A percentile compares a stretch with the other conserved stretches of the same genome.
Conservation (phyloP, 2,113 vertebrate genomes). For the Octodon degus region DNA sequence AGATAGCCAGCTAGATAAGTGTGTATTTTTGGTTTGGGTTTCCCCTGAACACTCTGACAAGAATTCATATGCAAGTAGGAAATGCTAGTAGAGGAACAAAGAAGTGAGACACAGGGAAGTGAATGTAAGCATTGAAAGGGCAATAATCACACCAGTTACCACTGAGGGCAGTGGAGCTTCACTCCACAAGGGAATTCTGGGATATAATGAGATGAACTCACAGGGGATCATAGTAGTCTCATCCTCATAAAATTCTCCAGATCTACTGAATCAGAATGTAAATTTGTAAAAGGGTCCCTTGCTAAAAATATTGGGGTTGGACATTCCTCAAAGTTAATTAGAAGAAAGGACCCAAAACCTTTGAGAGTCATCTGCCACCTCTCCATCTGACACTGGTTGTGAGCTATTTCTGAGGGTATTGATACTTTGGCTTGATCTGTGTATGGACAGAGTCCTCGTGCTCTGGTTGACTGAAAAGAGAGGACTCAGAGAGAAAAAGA, state of each 20-base stretch:
- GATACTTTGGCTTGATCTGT: background rate
- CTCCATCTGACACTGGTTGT: background rate
- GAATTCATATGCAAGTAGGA: background rate
- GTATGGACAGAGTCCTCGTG: background rate
- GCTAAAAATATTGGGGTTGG: background rate
- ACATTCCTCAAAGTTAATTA: background rate
- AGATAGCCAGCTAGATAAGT: too few relatives aligned
- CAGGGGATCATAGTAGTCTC: background rate
- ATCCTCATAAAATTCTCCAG: background rate
- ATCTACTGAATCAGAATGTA: background rate
- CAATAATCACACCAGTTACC: background rate
- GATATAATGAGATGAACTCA: background rate
- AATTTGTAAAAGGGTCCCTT: background rate
- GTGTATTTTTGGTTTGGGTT: background rate
- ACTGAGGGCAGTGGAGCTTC: background rate
- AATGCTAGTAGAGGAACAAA: background rate
- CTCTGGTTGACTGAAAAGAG: background rate
- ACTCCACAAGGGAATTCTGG: background rate
- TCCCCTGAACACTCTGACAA: slow-evolving; percentile 1
- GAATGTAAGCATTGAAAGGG: background rate
- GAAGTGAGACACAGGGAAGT: background rate
- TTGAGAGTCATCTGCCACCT: background rate
- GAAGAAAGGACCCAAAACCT: background rate
- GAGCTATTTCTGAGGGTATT: background rate
- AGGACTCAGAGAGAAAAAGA: background rate